Conservation (phyloP, 2,888 invertebrate genomes). For the Alsophila aescularia region DNA sequence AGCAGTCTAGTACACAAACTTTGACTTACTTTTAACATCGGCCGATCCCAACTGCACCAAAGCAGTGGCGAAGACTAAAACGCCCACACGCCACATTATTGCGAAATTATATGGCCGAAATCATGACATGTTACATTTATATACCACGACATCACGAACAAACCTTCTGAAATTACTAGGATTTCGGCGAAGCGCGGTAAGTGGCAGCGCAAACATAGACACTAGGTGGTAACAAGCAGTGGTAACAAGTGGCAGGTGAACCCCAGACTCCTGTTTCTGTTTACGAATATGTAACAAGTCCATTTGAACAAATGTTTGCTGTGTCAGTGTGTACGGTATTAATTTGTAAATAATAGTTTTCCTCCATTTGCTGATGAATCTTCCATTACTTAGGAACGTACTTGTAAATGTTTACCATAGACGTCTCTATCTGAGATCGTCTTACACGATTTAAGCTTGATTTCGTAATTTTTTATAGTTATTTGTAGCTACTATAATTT, state of each 20-base stretch:
- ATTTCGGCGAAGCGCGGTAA: constrained; percentile 50
- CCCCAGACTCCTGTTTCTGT: constrained; percentile 26
- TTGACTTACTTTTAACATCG: constrained; percentile 58
- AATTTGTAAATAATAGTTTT: too few species aligned
- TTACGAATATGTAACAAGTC: neutral
- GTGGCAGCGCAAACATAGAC: constrained; percentile 41
- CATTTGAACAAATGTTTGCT: too few species aligned
- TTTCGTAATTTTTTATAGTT: too few species aligned
- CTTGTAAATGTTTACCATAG: too few species aligned
- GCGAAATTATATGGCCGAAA: constrained; percentile 44
- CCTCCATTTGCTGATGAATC: too few species aligned
- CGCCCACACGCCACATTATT: constrained; percentile 63
- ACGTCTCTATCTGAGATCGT: too few species aligned
- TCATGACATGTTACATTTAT: constrained; percentile 55
- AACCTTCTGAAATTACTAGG: constrained; percentile 43
- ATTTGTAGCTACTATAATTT: too few species aligned
- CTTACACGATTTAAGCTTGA: too few species aligned
- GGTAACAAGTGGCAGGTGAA: constrained; percentile 29
- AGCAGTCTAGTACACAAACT: neutral
- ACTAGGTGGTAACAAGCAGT: constrained; percentile 44
- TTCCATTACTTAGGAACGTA: too few species aligned
- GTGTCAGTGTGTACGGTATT: too few species aligned
- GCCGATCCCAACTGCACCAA: constrained; percentile 43
- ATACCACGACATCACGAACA: constrained; percentile 53
- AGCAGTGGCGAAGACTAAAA: constrained; percentile 43